Conservation (phyloP, 2,888 invertebrate species). For the Gibbula magus region DNA sequence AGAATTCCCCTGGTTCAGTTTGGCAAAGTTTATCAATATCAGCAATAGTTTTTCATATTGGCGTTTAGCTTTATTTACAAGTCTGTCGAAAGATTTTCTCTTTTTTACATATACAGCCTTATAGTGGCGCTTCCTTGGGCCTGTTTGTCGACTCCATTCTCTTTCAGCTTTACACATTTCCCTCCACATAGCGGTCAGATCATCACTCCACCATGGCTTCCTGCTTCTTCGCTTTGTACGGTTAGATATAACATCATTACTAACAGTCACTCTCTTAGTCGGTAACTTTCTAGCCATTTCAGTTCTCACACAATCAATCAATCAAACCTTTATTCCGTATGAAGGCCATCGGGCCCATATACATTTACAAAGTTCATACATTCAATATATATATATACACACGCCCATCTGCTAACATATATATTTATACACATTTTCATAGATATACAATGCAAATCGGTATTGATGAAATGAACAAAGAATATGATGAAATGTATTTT, state of each 20-base stretch:
- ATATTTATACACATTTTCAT: too few species aligned
- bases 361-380: too few species aligned
- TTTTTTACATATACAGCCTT: background rate
- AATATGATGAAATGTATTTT: too few species aligned
- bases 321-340: too few species aligned
- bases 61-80: background rate
- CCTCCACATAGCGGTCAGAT: background rate
- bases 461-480: too few species aligned
- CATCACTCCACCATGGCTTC: background rate
- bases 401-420: too few species aligned
- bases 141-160: background rate
- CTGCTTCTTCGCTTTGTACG: background rate
- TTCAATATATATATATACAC: too few species aligned
- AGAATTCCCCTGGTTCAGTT: background rate
- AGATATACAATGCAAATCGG: too few species aligned
- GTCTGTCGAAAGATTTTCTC: background rate
- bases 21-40: background rate
- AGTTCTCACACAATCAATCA: conserved; percentile 7
- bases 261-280: background rate
- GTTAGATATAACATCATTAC: background rate
- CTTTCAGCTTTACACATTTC: background rate
- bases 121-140: background rate
- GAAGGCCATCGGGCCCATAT: too few species aligned
- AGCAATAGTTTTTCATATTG: background rate
- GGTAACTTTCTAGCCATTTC: background rate